phyloP scores from a whole-genome alignment of 2,888 invertebrate species.

The Kryphioiulus occultus region DNA sequence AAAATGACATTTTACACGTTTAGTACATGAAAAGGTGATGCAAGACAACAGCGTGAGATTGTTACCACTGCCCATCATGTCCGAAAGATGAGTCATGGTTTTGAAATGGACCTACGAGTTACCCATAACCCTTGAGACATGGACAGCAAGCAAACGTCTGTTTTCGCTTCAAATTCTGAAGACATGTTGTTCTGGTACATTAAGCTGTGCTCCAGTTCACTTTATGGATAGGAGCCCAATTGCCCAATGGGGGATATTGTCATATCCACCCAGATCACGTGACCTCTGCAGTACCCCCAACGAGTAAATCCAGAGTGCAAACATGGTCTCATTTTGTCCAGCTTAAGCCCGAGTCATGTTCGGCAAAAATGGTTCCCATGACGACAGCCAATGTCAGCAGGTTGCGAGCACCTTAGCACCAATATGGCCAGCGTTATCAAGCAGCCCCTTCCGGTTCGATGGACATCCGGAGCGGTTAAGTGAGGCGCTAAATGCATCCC shows the following conservation, averaged over 20 bases:
- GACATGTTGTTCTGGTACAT: neutral
- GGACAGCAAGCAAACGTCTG: too few relatives aligned
- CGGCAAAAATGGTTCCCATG: neutral
- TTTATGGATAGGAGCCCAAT: neutral
- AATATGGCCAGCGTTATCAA: neutral
- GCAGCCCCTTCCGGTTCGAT: neutral
- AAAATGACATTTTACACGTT: too few relatives aligned
- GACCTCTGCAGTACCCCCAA: neutral
- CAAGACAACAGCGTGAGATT: too few relatives aligned
- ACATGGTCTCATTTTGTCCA: neutral
- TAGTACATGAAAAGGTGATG: too few relatives aligned
- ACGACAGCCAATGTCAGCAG: neutral
- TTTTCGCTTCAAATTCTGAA: neutral
- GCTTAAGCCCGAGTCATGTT: neutral
- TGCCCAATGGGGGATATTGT: too few relatives aligned
- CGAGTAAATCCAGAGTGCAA: neutral
- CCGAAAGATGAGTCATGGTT: too few relatives aligned
- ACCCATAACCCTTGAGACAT: too few relatives aligned
- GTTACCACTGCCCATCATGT: too few relatives aligned
- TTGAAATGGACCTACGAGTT: neutral
- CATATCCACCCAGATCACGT: neutral
- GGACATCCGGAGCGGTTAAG: neutral
- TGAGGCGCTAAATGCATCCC: neutral
- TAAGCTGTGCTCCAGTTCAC: neutral
- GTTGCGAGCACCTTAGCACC: neutral